A percentile compares a stretch with the other conserved stretches of the same genome.
These are phyloP conservation scores for Lasioglossum oenotherae DNA, from an alignment of 2,888 invertebrate genomes.

Conservation along the genomic window DNA sequence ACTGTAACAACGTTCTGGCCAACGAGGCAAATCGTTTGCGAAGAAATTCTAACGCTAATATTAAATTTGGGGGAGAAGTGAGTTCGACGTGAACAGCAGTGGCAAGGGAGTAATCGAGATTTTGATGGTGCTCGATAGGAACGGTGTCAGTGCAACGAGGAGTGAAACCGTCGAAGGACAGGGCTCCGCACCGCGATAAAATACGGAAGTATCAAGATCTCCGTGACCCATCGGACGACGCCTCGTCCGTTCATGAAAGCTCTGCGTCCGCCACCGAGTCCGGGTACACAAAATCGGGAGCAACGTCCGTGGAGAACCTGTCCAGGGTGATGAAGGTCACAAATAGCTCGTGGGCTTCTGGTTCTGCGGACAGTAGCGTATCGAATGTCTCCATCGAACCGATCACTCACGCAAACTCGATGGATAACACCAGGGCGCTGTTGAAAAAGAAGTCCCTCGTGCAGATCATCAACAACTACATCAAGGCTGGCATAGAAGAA, in stretches of 20 bases:
- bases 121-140: neutral
- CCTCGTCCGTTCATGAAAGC: constrained; percentile 18
- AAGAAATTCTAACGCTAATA: neutral
- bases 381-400: constrained; percentile 54
- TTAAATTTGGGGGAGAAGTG: neutral
- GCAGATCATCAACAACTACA: constrained; percentile 74
- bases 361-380: constrained; percentile 54
- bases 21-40: neutral
- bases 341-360: constrained; percentile 47
- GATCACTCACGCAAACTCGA: constrained; percentile 40
- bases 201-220: constrained; percentile 35
- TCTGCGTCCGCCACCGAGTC: constrained; percentile 41
- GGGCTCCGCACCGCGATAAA: constrained; percentile 12
- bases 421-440: constrained; percentile 53
- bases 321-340: constrained; percentile 49
- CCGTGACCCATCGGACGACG: constrained; percentile 40
- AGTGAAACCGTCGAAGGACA: too few relatives aligned
- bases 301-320: constrained; percentile 51
- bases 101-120: neutral
- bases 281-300: constrained; percentile 54
- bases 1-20: neutral
- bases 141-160: neutral
- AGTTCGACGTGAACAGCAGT: neutral
- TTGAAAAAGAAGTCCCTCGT: constrained; percentile 69
- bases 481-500: constrained; percentile 75